These are phyloP conservation scores for Scyliorhinus canicula DNA, from an alignment of 2,797 vertebrate genomes.

Conservation along the genomic window DNA sequence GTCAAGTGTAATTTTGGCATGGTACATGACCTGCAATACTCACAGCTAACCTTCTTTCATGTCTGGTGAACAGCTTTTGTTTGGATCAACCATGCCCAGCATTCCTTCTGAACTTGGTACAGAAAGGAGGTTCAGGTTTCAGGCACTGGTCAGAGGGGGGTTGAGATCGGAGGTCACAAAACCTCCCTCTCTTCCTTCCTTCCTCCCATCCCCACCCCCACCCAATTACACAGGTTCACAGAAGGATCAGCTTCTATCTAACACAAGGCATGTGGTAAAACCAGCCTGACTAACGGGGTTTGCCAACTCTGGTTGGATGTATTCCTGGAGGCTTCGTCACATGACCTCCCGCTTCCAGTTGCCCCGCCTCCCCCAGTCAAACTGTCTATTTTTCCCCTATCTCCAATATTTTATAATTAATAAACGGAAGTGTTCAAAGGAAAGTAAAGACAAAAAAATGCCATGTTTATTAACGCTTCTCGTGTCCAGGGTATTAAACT, in stretches of 20 bases:
- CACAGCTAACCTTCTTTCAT: background rate
- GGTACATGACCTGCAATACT: constrained; percentile 6
- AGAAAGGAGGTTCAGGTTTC: background rate
- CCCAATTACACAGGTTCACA: constrained; percentile 32
- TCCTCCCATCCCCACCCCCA: background rate
- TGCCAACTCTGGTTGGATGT: constrained; percentile 19
- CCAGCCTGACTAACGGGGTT: constrained; percentile 22
- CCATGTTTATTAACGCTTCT: background rate
- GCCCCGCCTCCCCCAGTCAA: background rate
- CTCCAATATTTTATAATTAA: constrained; percentile 3
- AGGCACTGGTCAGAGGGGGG: background rate
- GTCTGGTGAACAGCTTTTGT: background rate
- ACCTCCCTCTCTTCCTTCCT: background rate
- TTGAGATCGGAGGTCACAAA: background rate
- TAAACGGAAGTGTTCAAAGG: background rate
- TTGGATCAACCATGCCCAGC: background rate
- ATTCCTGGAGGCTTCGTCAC: constrained; percentile 25
- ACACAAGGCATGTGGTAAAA: background rate
- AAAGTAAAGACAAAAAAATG: background rate
- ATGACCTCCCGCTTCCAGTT: background rate
- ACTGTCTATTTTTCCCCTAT: background rate
- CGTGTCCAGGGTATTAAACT: constrained; percentile 5
- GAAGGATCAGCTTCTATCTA: constrained; percentile 21
- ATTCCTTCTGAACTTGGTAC: background rate
- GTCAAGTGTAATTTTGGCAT: background rate